Evolutionary conservation across 2,888 invertebrate genomes (phyloP).

Genomic region (Idaea straminata): DNA sequence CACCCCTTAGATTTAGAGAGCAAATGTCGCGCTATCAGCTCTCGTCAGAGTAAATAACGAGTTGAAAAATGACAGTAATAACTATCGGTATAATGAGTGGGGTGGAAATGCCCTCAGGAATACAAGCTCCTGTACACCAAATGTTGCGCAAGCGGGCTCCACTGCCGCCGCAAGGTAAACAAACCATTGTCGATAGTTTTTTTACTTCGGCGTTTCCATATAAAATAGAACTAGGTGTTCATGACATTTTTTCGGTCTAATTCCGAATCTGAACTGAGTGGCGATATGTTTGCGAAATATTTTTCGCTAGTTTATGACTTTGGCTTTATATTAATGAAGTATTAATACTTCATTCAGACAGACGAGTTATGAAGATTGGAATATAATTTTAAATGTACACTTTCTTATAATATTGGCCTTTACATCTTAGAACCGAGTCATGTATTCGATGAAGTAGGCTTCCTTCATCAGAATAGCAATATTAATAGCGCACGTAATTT

Average conservation of each 20-base stretch:
- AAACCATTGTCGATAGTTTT: conserved; percentile 43
- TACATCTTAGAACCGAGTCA: background rate
- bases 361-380: background rate
- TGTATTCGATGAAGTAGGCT: background rate
- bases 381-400: background rate
- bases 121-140: conserved; percentile 66
- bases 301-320: background rate
- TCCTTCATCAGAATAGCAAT: background rate
- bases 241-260: conserved; percentile 21
- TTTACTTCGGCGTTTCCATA: conserved; percentile 32
- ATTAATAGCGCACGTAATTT: no score
- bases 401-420: background rate
- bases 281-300: conserved; percentile 5
- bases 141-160: conserved; percentile 54
- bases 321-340: background rate
- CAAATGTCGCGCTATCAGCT: conserved; percentile 77
- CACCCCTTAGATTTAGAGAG: conserved; percentile 67
- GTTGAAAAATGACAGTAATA: conserved; percentile 81
- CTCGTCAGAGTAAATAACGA: conserved; percentile 78
- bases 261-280: conserved; percentile 9
- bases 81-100: conserved; percentile 78
- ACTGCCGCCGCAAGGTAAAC: conserved; percentile 54
- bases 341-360: background rate
- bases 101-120: conserved; percentile 75
- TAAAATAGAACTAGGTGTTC: conserved; percentile 28